A percentile compares a stretch with the other conserved stretches of the same genome.
Conservation (phyloP, 2,797 vertebrate genomes). For the Dendrocincla fuliginosa region DNA sequence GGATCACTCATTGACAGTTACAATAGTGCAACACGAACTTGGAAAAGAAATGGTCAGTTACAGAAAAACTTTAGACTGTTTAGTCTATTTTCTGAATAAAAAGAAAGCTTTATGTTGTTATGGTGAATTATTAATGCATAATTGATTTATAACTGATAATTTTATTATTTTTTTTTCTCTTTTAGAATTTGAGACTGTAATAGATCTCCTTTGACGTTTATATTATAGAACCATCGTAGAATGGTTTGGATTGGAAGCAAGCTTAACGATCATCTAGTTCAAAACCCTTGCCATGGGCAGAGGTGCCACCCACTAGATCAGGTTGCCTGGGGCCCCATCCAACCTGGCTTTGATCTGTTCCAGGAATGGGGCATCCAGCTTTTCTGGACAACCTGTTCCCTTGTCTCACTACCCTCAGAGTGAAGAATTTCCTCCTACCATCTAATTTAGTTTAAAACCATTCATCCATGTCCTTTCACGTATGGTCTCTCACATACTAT, state of each 20-base stretch:
- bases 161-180: not conserved
- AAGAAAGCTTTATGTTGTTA: not conserved
- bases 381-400: not conserved
- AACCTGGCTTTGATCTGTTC: not conserved
- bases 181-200: not conserved
- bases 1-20: not conserved
- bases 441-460: not conserved
- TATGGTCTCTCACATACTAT: not conserved
- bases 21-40: not conserved
- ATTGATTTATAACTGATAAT: not conserved
- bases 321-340: not conserved
- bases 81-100: not conserved
- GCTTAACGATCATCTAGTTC: not conserved
- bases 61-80: not conserved
- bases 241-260: not conserved
- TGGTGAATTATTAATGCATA: not conserved
- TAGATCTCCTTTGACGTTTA: not conserved
- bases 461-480: not conserved
- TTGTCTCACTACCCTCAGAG: fast-evolving
- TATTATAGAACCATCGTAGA: not conserved
- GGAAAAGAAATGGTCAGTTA: not conserved
- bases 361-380: not conserved
- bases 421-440: not conserved
- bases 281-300: not conserved
- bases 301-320: not conserved